phyloP scores from a whole-genome alignment of 37 sponge, comb jelly and placozoan species.

The Cliona cf. orientalis region DNA sequence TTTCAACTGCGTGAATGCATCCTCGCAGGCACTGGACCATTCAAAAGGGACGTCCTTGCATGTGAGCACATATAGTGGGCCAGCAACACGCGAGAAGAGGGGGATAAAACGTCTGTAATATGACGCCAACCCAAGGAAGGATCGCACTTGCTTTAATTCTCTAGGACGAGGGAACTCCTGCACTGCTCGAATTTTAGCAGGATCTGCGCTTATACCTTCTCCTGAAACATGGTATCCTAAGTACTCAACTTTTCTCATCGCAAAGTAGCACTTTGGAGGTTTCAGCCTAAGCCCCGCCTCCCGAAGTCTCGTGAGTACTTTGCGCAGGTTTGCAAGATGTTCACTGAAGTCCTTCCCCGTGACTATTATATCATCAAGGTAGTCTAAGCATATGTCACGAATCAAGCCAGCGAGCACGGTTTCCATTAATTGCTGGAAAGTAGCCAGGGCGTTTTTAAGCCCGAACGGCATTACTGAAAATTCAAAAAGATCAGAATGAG shows the following conservation, averaged over 20 bases:
- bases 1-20: conserved; percentile 58
- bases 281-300: conserved; percentile 46
- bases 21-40: conserved; percentile 42
- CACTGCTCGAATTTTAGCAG: conserved; percentile 38
- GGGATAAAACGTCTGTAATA: conserved; percentile 60
- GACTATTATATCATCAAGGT: conserved; percentile 66
- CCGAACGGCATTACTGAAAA: conserved; percentile 77
- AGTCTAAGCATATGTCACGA: conserved; percentile 10
- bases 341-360: conserved; percentile 32
- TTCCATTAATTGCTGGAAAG: conserved; percentile 69
- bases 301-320: conserved; percentile 40
- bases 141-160: conserved; percentile 30
- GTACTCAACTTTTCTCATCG: conserved; percentile 11
- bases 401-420: conserved; percentile 37
- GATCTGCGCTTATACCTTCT: conserved; percentile 28
- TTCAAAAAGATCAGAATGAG: conserved; percentile 63
- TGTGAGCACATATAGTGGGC: conserved; percentile 40
- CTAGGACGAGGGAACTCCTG: neutral
- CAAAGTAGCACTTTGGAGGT: conserved; percentile 38
- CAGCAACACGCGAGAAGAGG: conserved; percentile 40
- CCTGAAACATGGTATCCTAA: conserved; percentile 40
- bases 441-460: conserved; percentile 56
- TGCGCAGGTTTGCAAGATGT: conserved; percentile 22
- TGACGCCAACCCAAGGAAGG: conserved; percentile 42
- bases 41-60: conserved; percentile 36